Evolutionary conservation across 2,113 vertebrate species (phyloP).

Genomic region (Meriones unguiculatus): DNA sequence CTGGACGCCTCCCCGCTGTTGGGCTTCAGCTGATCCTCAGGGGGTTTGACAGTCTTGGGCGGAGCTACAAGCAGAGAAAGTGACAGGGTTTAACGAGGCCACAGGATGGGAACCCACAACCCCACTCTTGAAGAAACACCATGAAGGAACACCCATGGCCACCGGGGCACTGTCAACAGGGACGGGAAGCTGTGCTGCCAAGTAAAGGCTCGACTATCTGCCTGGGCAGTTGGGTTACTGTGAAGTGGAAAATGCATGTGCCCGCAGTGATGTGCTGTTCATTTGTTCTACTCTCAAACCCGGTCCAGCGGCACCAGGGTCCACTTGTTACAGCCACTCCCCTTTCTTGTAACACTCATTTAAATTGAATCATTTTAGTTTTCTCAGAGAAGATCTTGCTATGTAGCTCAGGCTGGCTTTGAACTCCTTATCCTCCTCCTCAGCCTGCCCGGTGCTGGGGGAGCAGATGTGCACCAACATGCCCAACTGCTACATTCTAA

Average conservation of each 20-base stretch:
- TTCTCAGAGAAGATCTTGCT: background rate
- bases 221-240: background rate
- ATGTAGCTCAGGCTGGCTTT: background rate
- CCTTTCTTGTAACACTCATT: background rate
- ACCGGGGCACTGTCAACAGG: background rate
- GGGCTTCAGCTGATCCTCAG: slow-evolving; percentile 93
- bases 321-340: background rate
- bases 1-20: slow-evolving; percentile 91
- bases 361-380: background rate
- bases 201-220: background rate
- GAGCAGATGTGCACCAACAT: background rate
- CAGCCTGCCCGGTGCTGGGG: background rate
- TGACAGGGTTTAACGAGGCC: background rate
- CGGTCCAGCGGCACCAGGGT: background rate
- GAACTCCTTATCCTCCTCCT: background rate
- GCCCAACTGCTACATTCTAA: background rate
- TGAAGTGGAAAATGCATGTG: background rate
- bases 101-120: background rate
- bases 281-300: background rate
- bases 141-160: background rate
- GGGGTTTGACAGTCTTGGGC: slow-evolving; percentile 91
- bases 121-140: background rate
- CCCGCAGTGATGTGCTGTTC: no score
- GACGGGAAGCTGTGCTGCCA: background rate
- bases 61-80: slow-evolving; percentile 87